These are phyloP conservation scores for Tiliacea aurago DNA, from an alignment of 2,888 invertebrate species.

Conservation along the genomic window DNA sequence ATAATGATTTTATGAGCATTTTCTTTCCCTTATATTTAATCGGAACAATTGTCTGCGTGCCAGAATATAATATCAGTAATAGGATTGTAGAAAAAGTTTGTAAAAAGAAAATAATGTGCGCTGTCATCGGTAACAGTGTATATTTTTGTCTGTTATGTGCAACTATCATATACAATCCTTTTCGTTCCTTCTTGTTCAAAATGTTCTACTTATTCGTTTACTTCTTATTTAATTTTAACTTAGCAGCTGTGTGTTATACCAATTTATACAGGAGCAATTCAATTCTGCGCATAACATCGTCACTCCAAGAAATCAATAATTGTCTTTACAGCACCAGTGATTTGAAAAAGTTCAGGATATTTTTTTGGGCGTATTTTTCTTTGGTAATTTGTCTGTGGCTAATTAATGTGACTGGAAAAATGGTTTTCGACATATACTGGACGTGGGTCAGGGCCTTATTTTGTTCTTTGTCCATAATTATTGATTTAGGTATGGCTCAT, in stretches of 20 bases:
- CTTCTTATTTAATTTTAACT: not conserved
- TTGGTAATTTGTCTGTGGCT: not conserved
- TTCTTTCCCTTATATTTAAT: slow-evolving; percentile 28
- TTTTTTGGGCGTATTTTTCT: not conserved
- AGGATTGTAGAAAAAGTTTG: not conserved
- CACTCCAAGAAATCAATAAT: slow-evolving; percentile 18
- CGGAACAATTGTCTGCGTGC: not conserved
- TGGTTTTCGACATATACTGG: slow-evolving; percentile 21
- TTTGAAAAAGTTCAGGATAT: slow-evolving; percentile 1
- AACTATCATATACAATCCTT: slow-evolving; percentile 23
- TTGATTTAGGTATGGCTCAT: slow-evolving; percentile 28
- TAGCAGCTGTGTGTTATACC: slow-evolving; percentile 3
- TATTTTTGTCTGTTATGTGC: slow-evolving; percentile 13
- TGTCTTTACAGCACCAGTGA: slow-evolving; percentile 13
- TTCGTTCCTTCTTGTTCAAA: slow-evolving; percentile 1
- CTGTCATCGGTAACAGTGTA: slow-evolving; percentile 8
- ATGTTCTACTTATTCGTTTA: slow-evolving; percentile 24
- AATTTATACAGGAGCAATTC: not conserved
- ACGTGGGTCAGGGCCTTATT: slow-evolving; percentile 10
- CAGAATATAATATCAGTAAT: not conserved
- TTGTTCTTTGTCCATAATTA: slow-evolving; percentile 7
- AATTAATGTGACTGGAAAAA: slow-evolving; percentile 14
- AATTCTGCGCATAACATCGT: not conserved
- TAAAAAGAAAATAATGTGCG: slow-evolving; percentile 13
- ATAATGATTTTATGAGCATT: slow-evolving; percentile 14